Percentiles rank a stretch among this genome's conserved stretches.
These are phyloP conservation scores for Miniopterus natalensis DNA, from an alignment of 2,113 vertebrate species.

Conservation along the genomic window DNA sequence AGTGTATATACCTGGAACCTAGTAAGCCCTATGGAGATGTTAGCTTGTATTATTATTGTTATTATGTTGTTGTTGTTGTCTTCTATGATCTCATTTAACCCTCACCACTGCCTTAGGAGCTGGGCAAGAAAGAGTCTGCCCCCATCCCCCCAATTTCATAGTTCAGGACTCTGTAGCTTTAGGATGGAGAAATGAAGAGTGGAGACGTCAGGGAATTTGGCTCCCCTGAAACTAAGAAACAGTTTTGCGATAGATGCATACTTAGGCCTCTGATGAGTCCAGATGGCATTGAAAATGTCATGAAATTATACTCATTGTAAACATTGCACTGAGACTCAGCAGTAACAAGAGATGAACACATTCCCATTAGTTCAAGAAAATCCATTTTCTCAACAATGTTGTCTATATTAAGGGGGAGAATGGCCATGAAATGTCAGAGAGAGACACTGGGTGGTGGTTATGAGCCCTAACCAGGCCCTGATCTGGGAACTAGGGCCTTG, in stretches of 20 bases:
- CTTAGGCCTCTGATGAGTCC: neutral
- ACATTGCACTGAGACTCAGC: constrained; percentile 46
- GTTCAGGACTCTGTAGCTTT: neutral
- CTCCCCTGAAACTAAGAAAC: neutral
- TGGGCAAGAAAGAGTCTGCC: neutral
- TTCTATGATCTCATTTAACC: neutral
- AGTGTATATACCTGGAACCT: neutral
- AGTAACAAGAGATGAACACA: constrained; percentile 62
- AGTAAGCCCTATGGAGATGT: neutral
- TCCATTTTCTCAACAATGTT: constrained; percentile 65
- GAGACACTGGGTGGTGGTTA: neutral
- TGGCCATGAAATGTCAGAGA: constrained; percentile 46
- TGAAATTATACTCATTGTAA: constrained; percentile 81
- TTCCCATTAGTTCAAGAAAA: constrained; percentile 73
- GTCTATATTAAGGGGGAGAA: constrained; percentile 58
- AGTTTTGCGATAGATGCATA: neutral
- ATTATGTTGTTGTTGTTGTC: neutral
- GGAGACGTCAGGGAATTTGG: neutral
- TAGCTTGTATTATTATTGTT: neutral
- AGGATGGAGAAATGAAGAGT: neutral
- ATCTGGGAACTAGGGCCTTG: neutral
- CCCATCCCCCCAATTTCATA: neutral
- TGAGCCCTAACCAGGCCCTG: neutral
- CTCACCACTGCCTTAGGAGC: neutral
- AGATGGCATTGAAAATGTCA: constrained; percentile 64